phyloP scores from a whole-genome alignment of 1,140 invertebrate genomes.

The Leptinotarsa lineolata region DNA sequence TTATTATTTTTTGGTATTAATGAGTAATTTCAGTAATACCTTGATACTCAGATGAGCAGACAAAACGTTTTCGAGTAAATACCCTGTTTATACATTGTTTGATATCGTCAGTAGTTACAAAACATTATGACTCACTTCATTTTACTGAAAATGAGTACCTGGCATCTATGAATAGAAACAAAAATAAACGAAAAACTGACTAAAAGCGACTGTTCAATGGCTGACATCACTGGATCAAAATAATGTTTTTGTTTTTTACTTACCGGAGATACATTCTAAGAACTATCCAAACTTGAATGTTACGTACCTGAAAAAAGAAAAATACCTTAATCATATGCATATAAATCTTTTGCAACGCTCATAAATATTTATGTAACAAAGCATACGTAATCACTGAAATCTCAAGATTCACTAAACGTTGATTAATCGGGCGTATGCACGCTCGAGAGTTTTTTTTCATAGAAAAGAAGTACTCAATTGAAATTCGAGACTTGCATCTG shows the following conservation, averaged over 20 bases:
- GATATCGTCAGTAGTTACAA: no score
- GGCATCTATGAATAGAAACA: slow-evolving; percentile 3
- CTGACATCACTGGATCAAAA: background rate
- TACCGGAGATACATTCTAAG: background rate
- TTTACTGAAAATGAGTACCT: background rate
- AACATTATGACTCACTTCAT: no score
- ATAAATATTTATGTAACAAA: slow-evolving; percentile 3
- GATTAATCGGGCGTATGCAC: background rate
- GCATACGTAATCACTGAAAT: background rate
- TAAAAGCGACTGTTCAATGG: background rate
- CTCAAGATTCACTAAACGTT: background rate
- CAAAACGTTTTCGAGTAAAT: no score
- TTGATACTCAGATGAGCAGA: no score
- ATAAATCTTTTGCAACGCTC: background rate
- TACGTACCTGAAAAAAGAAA: slow-evolving; percentile 3
- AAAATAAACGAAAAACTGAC: slow-evolving; percentile 7
- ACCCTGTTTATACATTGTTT: no score
- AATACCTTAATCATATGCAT: background rate
- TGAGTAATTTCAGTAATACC: no score
- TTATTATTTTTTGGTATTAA: no score
- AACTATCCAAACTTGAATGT: background rate
- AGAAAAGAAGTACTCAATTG: no score
- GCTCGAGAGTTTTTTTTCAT: no score
- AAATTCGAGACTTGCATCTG: no score
- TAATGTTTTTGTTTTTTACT: background rate